Conservation (phyloP, 1,140 invertebrate genomes). For the Ostrea denselamellosa region DNA sequence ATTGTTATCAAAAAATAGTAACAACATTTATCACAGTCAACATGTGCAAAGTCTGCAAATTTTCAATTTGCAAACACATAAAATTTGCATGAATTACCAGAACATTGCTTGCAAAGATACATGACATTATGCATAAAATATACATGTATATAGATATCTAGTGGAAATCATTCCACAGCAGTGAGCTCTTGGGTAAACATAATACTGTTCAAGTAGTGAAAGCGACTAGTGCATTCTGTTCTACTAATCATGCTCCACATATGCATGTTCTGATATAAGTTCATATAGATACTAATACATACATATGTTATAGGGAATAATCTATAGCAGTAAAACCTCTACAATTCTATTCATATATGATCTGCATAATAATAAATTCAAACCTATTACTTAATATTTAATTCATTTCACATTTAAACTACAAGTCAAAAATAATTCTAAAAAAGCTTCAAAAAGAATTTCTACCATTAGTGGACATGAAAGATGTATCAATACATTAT, state of each 20-base stretch:
- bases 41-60: neutral
- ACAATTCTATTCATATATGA: neutral
- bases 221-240: neutral
- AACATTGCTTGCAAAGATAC: neutral
- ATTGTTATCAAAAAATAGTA: neutral
- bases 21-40: slow-evolving; percentile 23
- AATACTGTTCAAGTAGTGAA: slow-evolving; percentile 13
- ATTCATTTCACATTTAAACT: too few relatives aligned
- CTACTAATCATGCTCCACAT: neutral
- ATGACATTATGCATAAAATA: slow-evolving; percentile 25
- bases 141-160: neutral
- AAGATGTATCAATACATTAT: too few relatives aligned
- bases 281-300: neutral
- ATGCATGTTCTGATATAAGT: neutral
- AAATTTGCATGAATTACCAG: neutral
- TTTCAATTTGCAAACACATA: neutral
- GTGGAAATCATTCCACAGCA: neutral
- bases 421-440: too few relatives aligned
- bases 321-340: too few relatives aligned
- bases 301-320: too few relatives aligned
- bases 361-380: neutral
- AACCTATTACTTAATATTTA: neutral
- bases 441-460: too few relatives aligned
- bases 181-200: slow-evolving; percentile 35
- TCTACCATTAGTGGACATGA: too few relatives aligned